Base-by-base conservation (phyloP, 2,797 vertebrate genomes). In the Staurois parvus region DNA sequence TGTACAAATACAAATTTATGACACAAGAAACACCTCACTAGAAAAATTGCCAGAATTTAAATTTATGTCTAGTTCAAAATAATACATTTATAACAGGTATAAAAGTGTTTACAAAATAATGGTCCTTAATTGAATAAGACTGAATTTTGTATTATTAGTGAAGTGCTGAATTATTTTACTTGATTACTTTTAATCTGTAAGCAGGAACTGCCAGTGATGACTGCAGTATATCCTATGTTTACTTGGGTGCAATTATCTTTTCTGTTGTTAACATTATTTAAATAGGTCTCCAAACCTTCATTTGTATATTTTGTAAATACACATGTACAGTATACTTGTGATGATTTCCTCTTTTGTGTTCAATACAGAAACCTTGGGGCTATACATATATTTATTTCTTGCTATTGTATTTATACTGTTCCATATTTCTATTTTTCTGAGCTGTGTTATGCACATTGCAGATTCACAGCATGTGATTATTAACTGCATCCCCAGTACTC, bases 1-100 rank as follows among this genome's bases (percentile, higher is more conserved):
- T 84, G 48, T 59, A 70, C n/a, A 84, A 84, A 76, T 70, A 40
- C 74, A 40, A n/a, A 69, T 77, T 77, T 76, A 84, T 84, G 30
- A 52, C 28, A 68, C 45, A 9, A 40, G 17, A 13, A 76, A 68
- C 32, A 56, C 13, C 21, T 69, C 48, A 19, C 24, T 21, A 32
- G 32, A 48, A 45, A 28, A 12, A 42, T 15, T 74, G 26, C 56
- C 26, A 42, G 45, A 37, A 24, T 26, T 45, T 73, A n/a, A 26
- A 9, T 26, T 72, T 72, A 52, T 81, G 68, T 17, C 19, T 24
- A 7, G 17, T 24, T 34, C 8, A 30, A 28, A 64, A 40, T 62
- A 72, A 26, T n/a, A 15, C n/a, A 26, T 12, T 66, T 66, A 66
- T 0, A 66, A 26, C 28, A 29, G 13, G 17, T 2, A 66, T 29